Conservation (phyloP, 1,140 invertebrate species). For the Periplaneta americana region DNA sequence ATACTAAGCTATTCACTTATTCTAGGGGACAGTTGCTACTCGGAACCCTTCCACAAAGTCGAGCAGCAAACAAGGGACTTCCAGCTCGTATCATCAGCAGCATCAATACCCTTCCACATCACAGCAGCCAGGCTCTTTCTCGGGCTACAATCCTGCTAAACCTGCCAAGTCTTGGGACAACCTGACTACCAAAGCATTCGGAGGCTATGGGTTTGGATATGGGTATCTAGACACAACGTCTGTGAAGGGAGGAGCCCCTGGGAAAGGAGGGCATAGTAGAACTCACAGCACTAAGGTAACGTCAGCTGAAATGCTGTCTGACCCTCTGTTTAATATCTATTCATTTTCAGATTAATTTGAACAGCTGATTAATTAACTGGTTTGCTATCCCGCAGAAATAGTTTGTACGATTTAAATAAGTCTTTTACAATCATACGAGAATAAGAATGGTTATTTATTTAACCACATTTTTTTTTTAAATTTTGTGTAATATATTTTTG, state of each 20-base stretch:
- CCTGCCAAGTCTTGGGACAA: constrained; percentile 81
- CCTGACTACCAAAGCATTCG: constrained; percentile 72
- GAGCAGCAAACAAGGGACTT: constrained; percentile 18
- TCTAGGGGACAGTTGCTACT: not conserved
- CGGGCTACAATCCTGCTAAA: constrained; percentile 51
- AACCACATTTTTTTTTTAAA: too few species aligned
- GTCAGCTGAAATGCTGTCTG: too few species aligned
- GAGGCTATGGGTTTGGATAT: constrained; percentile 78
- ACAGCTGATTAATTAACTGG: too few species aligned
- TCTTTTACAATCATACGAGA: too few species aligned
- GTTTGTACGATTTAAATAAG: too few species aligned
- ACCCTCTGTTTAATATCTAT: not conserved
- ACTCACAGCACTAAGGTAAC: constrained; percentile 33
- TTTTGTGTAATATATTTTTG: too few species aligned
- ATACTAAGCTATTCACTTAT: too few species aligned
- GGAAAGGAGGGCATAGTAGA: constrained; percentile 5
- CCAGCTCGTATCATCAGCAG: constrained; percentile 30
- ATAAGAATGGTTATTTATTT: too few species aligned
- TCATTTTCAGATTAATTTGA: too few species aligned
- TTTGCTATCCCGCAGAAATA: too few species aligned
- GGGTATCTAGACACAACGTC: constrained; percentile 66
- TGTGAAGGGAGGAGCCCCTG: constrained; percentile 37
- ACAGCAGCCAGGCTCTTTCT: constrained; percentile 33
- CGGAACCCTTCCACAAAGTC: constrained; percentile 35
- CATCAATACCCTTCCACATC: constrained; percentile 46